Evolutionary conservation across 1,140 invertebrate species (phyloP).

Genomic region (Drosophila kepulauana): DNA sequence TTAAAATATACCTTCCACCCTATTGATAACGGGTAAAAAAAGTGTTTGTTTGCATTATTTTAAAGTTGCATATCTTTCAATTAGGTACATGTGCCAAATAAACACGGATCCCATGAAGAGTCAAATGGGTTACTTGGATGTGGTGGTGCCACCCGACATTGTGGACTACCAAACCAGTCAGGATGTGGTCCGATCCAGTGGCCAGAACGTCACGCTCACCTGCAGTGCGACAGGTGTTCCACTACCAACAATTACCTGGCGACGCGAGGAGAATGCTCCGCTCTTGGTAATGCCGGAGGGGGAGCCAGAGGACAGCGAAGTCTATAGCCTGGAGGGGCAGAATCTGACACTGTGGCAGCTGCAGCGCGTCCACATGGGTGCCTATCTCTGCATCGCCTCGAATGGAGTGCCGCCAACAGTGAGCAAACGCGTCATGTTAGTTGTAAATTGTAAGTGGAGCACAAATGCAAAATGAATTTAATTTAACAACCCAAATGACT

Average conservation of each 20-base stretch:
- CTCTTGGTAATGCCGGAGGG: constrained; percentile 71
- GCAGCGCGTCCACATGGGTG: constrained; percentile 84
- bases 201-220: constrained; percentile 90
- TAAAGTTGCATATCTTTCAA: background rate
- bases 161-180: constrained; percentile 91
- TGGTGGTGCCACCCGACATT: constrained; percentile 93
- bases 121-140: constrained; percentile 94
- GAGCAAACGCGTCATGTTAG: constrained; percentile 91
- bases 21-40: too few species aligned
- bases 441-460: constrained; percentile 90
- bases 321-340: constrained; percentile 84
- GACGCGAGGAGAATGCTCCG: constrained; percentile 88
- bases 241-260: constrained; percentile 89
- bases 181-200: constrained; percentile 90
- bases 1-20: too few species aligned
- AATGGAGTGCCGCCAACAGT: constrained; percentile 93
- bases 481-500: background rate
- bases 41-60: too few species aligned
- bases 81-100: constrained; percentile 91
- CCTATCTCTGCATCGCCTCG: constrained; percentile 86
- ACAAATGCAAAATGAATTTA: background rate
- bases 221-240: constrained; percentile 91
- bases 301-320: constrained; percentile 37
- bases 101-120: constrained; percentile 97
- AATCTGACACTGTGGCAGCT: constrained; percentile 85